These are phyloP conservation scores for Nettapus auritus DNA, from an alignment of 2,113 vertebrate species.

Conservation along the genomic window DNA sequence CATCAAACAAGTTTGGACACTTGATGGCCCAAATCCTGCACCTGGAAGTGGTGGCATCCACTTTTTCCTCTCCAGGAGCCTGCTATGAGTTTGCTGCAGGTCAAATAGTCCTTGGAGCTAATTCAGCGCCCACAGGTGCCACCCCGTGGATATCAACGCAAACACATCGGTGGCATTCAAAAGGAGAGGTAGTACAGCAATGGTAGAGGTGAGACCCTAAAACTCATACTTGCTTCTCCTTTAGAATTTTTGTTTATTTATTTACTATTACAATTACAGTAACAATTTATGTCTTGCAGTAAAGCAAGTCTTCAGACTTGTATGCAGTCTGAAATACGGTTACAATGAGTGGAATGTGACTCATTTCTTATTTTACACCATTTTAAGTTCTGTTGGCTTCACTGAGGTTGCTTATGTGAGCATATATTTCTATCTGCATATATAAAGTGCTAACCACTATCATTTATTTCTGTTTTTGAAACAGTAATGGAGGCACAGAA, in stretches of 20 bases:
- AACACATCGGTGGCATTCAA: neutral
- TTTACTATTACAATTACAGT: neutral
- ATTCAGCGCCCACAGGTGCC: neutral
- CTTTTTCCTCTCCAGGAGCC: neutral
- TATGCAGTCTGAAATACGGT: neutral
- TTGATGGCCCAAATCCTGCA: neutral
- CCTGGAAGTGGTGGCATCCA: fast-evolving
- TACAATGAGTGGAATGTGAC: neutral
- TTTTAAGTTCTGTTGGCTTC: neutral
- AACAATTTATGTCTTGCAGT: neutral
- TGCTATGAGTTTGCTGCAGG: fast-evolving
- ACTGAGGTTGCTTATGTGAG: neutral
- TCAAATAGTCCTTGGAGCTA: neutral
- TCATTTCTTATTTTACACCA: neutral
- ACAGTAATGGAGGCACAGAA: neutral
- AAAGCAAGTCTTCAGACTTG: neutral
- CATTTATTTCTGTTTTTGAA: neutral
- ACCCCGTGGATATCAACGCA: neutral
- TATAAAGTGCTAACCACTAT: neutral
- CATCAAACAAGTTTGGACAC: neutral
- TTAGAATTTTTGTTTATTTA: too few species aligned
- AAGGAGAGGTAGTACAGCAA: neutral
- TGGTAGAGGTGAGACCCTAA: neutral
- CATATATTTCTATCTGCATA: neutral
- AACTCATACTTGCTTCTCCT: neutral